Base-by-base conservation (phyloP, 2,113 vertebrate species). In the Centropristis striata region DNA sequence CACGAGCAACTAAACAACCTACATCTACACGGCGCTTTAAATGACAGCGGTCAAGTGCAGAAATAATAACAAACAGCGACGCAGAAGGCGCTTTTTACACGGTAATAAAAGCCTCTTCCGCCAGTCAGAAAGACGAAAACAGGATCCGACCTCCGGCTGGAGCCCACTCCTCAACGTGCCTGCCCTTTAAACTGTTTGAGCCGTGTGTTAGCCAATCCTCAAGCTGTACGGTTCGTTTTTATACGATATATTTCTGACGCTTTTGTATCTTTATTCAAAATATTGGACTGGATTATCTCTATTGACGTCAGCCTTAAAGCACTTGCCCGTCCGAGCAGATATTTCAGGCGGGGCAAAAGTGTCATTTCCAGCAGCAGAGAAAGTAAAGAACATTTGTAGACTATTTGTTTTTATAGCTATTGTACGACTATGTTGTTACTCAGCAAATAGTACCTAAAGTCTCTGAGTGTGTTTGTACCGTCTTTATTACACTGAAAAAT, bases 1-100 rank as follows among this genome's bases (percentile, higher is more conserved):
- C 71, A 28, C 63, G 41, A 9, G 71, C 51, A 39, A 60, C 6
- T 13, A 51, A 85, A 55, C 51, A 49, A 49, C 49, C 2, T n/a
- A 3, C 4, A 3, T 21, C 4, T 9, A 16, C 42, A 3, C 21
- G 42, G 72, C 8, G 63, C 63, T 74, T 68, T 83, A 37, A 58
- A 73, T 58, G 80, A 73, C 78, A 80, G 81, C 76, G 89, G 90
- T 91, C 91, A 93, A 92, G 91, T 93, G 90, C 86, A 90, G 23
- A 41, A 86, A 78, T 57, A 68, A 66, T 63, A 80, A 77, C 44
- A 84, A 83, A 82, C 57, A 32, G 66, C 73, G 75, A 59, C 68
- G 53, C 2, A 59, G 73, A 70, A 76, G 67, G 85, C 81, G 79
- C 32, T 77, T 90, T 89, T 90, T 87, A 88, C 85, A 72, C 83